These are phyloP conservation scores for Eupeodes latifasciatus DNA, from an alignment of 2,888 invertebrate species.

Conservation along the genomic window DNA sequence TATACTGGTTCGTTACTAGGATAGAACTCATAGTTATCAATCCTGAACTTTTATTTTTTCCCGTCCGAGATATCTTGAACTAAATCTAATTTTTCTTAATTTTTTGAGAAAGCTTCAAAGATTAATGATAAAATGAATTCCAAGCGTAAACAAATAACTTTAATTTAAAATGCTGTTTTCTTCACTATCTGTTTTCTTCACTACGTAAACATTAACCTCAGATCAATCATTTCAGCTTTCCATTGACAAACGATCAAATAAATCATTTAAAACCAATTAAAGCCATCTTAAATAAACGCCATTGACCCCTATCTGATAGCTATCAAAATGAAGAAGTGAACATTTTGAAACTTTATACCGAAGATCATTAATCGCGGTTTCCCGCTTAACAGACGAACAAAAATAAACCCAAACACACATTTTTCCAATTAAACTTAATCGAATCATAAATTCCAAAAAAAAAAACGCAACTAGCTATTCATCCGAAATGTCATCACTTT, in stretches of 20 bases:
- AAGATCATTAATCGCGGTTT: slow-evolving; percentile 30
- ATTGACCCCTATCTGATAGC: slow-evolving; percentile 55
- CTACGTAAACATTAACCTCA: not conserved
- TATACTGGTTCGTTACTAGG: too few species aligned
- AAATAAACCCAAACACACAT: slow-evolving; percentile 11
- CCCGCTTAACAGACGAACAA: not conserved
- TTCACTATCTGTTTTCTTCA: too few species aligned
- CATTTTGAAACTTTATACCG: slow-evolving; percentile 7
- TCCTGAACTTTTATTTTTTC: too few species aligned
- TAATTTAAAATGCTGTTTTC: too few species aligned
- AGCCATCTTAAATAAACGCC: not conserved
- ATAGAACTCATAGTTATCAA: too few species aligned
- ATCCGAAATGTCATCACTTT: slow-evolving; percentile 9
- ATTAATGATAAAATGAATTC: too few species aligned
- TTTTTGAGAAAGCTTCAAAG: too few species aligned
- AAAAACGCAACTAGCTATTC: slow-evolving; percentile 27
- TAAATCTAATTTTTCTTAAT: too few species aligned
- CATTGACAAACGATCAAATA: not conserved
- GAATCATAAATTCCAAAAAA: slow-evolving; percentile 39
- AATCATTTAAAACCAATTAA: slow-evolving; percentile 44
- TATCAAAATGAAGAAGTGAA: slow-evolving; percentile 27
- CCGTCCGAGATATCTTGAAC: too few species aligned
- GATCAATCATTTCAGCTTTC: not conserved
- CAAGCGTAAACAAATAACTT: too few species aligned
- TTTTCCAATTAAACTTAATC: slow-evolving; percentile 41